Evolutionary conservation across 2,797 vertebrate species (phyloP).

Genomic region (Anableps anableps): DNA sequence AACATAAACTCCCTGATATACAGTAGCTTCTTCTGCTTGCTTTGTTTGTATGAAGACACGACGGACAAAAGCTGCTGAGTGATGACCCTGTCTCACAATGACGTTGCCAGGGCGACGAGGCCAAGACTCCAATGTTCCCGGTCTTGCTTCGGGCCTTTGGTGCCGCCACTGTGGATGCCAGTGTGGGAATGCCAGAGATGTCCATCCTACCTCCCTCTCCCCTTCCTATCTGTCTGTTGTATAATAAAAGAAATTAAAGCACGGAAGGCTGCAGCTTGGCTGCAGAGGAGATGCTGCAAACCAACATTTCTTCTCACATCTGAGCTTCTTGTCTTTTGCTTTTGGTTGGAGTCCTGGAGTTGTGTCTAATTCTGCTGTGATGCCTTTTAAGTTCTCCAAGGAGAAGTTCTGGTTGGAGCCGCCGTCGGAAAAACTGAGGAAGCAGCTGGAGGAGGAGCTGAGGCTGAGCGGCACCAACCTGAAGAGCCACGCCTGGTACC

Average conservation of each 20-base stretch:
- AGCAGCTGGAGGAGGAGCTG: conserved; percentile 92
- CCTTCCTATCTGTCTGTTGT: background rate
- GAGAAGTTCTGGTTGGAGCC: conserved; percentile 90
- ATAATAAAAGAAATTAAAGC: conserved; percentile 15
- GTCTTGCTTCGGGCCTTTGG: conserved; percentile 41
- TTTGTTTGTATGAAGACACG: conserved; percentile 45
- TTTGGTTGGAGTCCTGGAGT: background rate
- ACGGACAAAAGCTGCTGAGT: conserved; percentile 59
- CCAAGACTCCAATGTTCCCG: conserved; percentile 45
- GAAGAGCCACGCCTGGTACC: conserved; percentile 94
- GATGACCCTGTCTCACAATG: conserved; percentile 62
- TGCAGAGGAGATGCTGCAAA: background rate
- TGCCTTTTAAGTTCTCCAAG: conserved; percentile 88
- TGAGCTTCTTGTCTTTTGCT: background rate
- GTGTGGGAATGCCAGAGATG: conserved; percentile 59
- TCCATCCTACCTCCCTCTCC: conserved; percentile 21
- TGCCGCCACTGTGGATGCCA: conserved; percentile 47
- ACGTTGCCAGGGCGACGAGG: conserved; percentile 60
- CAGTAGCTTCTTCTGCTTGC: conserved; percentile 45
- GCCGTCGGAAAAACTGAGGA: conserved; percentile 86
- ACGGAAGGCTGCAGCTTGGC: conserved; percentile 8
- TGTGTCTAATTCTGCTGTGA: conserved; percentile 34
- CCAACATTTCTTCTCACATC: background rate
- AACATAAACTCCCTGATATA: conserved; percentile 55
- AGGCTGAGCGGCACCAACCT: conserved; percentile 87